phyloP scores from a whole-genome alignment of 2,888 invertebrate species.

The Harmothoe impar region DNA sequence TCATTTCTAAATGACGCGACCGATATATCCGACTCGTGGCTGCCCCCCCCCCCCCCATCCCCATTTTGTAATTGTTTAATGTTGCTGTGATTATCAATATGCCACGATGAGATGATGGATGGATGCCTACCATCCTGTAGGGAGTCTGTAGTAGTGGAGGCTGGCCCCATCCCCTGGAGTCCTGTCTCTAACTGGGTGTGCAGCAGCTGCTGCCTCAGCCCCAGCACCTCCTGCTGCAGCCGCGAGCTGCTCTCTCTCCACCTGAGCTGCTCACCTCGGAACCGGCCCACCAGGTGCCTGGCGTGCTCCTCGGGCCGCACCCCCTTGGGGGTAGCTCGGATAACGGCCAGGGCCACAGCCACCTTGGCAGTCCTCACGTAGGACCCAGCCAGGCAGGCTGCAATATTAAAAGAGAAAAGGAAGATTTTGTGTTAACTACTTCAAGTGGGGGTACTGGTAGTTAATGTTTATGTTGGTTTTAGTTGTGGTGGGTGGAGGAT shows the following conservation, averaged over 20 bases:
- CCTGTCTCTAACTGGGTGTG: not conserved
- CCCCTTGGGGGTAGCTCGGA: conserved; percentile 25
- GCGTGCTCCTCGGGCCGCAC: conserved; percentile 23
- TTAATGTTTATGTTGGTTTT: too few relatives aligned
- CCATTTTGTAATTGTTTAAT: not conserved
- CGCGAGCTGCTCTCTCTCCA: conserved; percentile 35
- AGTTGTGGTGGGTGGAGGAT: too few relatives aligned
- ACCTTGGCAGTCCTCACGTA: conserved; percentile 11
- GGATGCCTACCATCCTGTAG: conserved; percentile 32
- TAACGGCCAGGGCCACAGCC: conserved; percentile 21
- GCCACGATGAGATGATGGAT: not conserved
- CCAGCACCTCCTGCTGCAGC: conserved; percentile 44
- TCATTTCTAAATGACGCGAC: too few relatives aligned
- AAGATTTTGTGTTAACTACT: too few relatives aligned
- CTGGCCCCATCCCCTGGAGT: not conserved
- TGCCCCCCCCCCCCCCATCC: too few relatives aligned
- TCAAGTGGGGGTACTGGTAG: too few relatives aligned
- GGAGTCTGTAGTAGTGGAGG: not conserved
- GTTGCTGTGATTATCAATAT: not conserved
- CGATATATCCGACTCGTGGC: too few relatives aligned
- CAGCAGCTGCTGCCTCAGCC: conserved; percentile 51
- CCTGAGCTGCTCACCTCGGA: not conserved
- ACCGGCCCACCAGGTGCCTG: not conserved
- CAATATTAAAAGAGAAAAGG: not conserved
- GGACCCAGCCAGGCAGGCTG: not conserved